A percentile compares a stretch with the other conserved stretches of the same genome.
phyloP scores from a whole-genome alignment of 2,113 vertebrate genomes.

The Etheostoma spectabile region DNA sequence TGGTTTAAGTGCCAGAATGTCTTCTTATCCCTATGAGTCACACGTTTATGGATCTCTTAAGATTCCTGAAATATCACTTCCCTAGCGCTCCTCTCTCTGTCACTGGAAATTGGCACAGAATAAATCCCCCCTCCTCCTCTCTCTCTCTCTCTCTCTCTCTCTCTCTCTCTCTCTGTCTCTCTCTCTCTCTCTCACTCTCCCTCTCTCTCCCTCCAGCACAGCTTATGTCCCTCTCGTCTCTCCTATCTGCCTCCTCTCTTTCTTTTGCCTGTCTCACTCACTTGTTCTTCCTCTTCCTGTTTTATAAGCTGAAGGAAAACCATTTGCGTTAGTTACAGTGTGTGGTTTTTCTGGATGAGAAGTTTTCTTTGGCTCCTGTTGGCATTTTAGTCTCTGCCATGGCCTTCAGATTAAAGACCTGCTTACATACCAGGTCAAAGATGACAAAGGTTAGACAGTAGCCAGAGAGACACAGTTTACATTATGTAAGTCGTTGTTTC shows the following conservation, averaged over 20 bases:
- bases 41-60: constrained; percentile 58
- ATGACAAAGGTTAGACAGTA: background rate
- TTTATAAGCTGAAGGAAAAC: constrained; percentile 47
- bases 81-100: constrained; percentile 47
- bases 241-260: constrained; percentile 41
- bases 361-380: constrained; percentile 38
- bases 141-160: constrained; percentile 30
- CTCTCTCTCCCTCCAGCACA: constrained; percentile 67
- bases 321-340: constrained; percentile 35
- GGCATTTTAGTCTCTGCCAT: constrained; percentile 15
- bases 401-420: constrained; percentile 24
- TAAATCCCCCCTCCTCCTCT: constrained; percentile 41
- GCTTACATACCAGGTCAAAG: constrained; percentile 5
- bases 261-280: constrained; percentile 48
- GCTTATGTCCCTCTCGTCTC: constrained; percentile 67
- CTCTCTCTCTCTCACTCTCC: constrained; percentile 51
- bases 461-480: background rate
- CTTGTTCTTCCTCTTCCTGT: constrained; percentile 30
- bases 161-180: constrained; percentile 55
- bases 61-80: constrained; percentile 73
- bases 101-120: constrained; percentile 63
- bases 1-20: constrained; percentile 35
- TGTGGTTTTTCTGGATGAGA: constrained; percentile 45
- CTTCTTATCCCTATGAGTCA: constrained; percentile 32
- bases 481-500: background rate